phyloP scores from a whole-genome alignment of 1,140 invertebrate species.

The Armadillidium nasatum region DNA sequence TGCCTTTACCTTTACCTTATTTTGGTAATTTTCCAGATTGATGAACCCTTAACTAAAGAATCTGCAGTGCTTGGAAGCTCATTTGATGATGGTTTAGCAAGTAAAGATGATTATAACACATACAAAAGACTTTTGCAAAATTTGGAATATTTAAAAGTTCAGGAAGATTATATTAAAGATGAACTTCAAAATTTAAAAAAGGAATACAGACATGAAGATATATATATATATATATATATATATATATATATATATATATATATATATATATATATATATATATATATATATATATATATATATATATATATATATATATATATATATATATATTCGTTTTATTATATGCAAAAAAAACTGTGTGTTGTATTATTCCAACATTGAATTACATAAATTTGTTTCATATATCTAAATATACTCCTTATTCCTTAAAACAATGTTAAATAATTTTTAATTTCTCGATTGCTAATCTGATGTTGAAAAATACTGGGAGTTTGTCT shows the following conservation, averaged over 20 bases:
- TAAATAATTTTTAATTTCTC: too few relatives aligned
- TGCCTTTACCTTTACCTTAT: neutral
- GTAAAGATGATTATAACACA: conserved; percentile 65
- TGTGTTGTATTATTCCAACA: too few relatives aligned
- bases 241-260: neutral
- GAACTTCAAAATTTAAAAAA: conserved; percentile 96
- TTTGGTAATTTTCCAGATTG: neutral
- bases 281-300: neutral
- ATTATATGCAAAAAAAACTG: too few relatives aligned
- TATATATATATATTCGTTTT: too few relatives aligned
- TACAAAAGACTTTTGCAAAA: conserved; percentile 95
- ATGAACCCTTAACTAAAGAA: neutral
- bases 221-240: conserved; percentile 12
- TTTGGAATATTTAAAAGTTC: conserved; percentile 93
- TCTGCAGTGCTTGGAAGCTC: neutral
- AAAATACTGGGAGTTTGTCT: too few relatives aligned
- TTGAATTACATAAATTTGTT: too few relatives aligned
- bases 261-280: neutral
- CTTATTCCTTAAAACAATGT: too few relatives aligned
- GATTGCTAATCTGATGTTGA: too few relatives aligned
- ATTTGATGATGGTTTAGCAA: neutral
- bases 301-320: neutral
- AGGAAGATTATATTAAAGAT: conserved; percentile 98
- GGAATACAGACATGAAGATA: conserved; percentile 86
- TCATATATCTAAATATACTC: too few relatives aligned